A percentile compares a stretch with the other conserved stretches of the same genome.
These are phyloP conservation scores for Penelope pileata DNA, from an alignment of 2,113 vertebrate genomes.

Conservation along the genomic window DNA sequence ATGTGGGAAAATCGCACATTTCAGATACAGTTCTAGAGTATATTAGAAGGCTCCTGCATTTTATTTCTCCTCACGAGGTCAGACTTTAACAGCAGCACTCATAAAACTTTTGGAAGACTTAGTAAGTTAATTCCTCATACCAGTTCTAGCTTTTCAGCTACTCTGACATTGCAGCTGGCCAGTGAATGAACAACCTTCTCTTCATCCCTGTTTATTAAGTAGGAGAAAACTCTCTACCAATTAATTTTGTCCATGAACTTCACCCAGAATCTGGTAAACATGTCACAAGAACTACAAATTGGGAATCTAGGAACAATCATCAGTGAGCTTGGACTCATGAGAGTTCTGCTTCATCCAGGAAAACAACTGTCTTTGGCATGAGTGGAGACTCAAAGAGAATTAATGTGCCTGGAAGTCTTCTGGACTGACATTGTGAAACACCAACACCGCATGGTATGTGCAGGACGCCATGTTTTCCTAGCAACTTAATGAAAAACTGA, in stretches of 20 bases:
- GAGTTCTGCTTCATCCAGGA: neutral
- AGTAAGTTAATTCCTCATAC: neutral
- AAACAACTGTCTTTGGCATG: neutral
- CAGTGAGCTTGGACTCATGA: neutral
- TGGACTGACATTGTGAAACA: neutral
- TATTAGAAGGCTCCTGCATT: neutral
- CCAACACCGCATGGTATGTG: neutral
- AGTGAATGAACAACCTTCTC: neutral
- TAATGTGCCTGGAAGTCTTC: neutral
- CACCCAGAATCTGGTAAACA: neutral
- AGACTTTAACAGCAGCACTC: neutral
- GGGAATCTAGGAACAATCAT: neutral
- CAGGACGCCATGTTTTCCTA: neutral
- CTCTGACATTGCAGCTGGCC: neutral
- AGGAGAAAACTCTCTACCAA: neutral
- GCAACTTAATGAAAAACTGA: neutral
- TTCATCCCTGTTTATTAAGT: fast-evolving
- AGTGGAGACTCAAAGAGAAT: neutral
- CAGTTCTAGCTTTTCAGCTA: neutral
- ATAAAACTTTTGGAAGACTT: neutral
- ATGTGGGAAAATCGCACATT: neutral
- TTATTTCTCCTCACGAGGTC: neutral
- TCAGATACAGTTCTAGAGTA: neutral
- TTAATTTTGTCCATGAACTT: neutral
- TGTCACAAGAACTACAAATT: neutral